Base-by-base conservation (phyloP, 2,888 invertebrate genomes). In the Papilio protenor region DNA sequence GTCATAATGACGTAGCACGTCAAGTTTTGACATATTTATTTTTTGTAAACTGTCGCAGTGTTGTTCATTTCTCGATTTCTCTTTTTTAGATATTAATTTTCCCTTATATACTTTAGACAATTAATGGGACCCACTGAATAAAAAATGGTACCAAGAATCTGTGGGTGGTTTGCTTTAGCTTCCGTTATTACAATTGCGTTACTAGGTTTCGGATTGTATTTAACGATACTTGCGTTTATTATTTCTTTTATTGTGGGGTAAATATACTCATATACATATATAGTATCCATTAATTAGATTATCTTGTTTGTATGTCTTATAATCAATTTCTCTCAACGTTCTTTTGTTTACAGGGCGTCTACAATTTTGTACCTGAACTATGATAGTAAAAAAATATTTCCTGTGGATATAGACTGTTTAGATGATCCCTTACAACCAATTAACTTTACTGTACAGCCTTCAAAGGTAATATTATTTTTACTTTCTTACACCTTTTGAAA, bases 401-500 rank as follows among this genome's bases (percentile, higher is more conserved):
- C 90, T 57, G 84, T 89, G 64, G 93, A 94, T 84, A 85, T 94
- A 83, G 94, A 91, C 83, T 91, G 85, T 84, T 86, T 93, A 84
- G 95, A 94, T 86, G 92, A 95, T 84, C 95, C 95, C 23, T 84
- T 95, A 70, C 94, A 94, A 80, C 91, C 92, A 84, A 88, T 89
- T 14, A 93, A 92, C 80, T 94, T 90, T 82, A 92, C 94, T 71
- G 89, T 93, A 80, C 90, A 91, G 81, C 85, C 93, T 61, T 89
- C 90, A 16, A 90, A 92, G 88, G 95, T 94, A 73, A 57, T 57
- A n/a, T 49, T 21, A 8, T 55, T 12, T 72, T 33, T 33, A 33
- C 33, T 33, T 33, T 33, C 40, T 8, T 40, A 40, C 40, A 40
- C 6, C 8, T 40, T 8, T 40, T 40, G 8, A 40, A 40, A 40